These are phyloP conservation scores for Coregonus suidteri DNA, from an alignment of 2,797 vertebrate genomes.

Conservation along the genomic window DNA sequence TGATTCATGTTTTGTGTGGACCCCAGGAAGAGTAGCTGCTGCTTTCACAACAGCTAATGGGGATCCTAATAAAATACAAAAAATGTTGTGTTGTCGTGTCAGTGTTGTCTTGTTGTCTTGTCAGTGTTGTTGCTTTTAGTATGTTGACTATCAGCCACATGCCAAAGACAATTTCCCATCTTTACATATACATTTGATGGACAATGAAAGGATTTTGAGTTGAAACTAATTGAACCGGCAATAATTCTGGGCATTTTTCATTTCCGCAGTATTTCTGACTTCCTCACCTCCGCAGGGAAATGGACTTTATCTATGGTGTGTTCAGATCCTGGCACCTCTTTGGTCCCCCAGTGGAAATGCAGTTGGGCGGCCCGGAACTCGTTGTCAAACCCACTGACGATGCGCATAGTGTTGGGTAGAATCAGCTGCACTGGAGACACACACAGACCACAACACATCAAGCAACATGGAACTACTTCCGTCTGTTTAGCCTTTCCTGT, in stretches of 20 bases:
- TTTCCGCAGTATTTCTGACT: not conserved
- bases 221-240: too few species aligned
- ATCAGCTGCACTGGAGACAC: constrained; percentile 49
- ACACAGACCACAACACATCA: not conserved
- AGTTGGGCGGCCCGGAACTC: constrained; percentile 72
- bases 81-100: not conserved
- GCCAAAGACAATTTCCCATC: not conserved
- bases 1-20: too few species aligned
- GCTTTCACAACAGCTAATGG: too few species aligned
- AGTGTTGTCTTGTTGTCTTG: not conserved
- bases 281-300: constrained; percentile 81
- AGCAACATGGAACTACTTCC: not conserved
- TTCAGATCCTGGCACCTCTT: constrained; percentile 69
- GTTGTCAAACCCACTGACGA: constrained; percentile 50
- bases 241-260: too few species aligned
- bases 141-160: not conserved
- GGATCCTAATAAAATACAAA: too few species aligned
- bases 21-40: too few species aligned
- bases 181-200: too few species aligned
- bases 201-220: too few species aligned
- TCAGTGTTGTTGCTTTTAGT: not conserved
- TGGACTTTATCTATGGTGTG: constrained; percentile 74
- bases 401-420: constrained; percentile 55
- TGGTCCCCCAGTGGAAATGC: constrained; percentile 84
- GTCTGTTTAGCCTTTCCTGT: not conserved